These are phyloP conservation scores for Troides aeacus DNA, from an alignment of 2,888 invertebrate genomes.

Conservation along the genomic window DNA sequence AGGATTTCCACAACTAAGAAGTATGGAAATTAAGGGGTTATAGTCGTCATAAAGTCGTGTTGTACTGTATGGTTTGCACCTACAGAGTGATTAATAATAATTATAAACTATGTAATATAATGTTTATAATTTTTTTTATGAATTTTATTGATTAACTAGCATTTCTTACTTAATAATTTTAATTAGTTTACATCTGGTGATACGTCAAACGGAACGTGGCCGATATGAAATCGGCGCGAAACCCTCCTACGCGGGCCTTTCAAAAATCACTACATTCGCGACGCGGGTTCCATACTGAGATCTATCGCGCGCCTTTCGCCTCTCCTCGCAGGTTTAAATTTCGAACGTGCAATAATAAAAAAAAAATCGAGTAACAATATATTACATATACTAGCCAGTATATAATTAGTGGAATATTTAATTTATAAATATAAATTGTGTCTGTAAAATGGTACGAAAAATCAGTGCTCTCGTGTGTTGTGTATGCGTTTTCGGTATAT, in stretches of 20 bases:
- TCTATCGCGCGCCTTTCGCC: constrained; percentile 68
- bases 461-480: constrained; percentile 69
- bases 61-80: too few relatives aligned
- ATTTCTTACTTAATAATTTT: too few relatives aligned
- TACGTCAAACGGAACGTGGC: constrained; percentile 59
- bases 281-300: constrained; percentile 59
- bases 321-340: constrained; percentile 44
- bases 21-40: too few relatives aligned
- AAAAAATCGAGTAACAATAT: not conserved
- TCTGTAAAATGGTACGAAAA: constrained; percentile 65
- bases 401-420: constrained; percentile 9
- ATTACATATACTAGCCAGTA: too few relatives aligned
- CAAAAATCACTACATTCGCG: constrained; percentile 70
- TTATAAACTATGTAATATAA: too few relatives aligned
- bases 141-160: too few relatives aligned
- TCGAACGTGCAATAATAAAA: constrained; percentile 41
- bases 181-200: not conserved
- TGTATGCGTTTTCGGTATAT: constrained; percentile 68
- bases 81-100: too few relatives aligned
- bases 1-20: too few relatives aligned
- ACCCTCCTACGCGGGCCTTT: constrained; percentile 80
- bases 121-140: too few relatives aligned
- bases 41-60: too few relatives aligned
- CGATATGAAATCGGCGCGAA: constrained; percentile 65
- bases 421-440: constrained; percentile 34